These are phyloP conservation scores for Meiosimyza platycephala DNA, from an alignment of 2,888 invertebrate genomes.

Conservation along the genomic window DNA sequence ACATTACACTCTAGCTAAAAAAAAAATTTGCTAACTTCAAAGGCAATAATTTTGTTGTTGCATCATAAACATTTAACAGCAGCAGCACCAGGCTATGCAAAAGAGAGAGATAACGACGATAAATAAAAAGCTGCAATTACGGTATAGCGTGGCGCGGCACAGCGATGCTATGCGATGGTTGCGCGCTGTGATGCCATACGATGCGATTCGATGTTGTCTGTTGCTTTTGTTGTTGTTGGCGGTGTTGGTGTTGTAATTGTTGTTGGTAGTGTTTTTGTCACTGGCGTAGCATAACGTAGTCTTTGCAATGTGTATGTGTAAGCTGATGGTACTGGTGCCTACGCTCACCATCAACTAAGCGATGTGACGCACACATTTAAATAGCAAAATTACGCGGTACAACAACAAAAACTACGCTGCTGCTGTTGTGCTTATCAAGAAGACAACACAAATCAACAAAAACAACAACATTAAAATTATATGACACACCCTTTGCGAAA, in stretches of 20 bases:
- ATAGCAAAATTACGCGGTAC: constrained; percentile 20
- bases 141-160: neutral
- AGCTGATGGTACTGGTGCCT: neutral
- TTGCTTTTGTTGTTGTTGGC: neutral
- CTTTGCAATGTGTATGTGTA: neutral
- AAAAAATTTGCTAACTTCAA: too few species aligned
- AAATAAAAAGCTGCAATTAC: constrained; percentile 19
- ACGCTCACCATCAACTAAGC: neutral
- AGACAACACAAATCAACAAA: constrained; percentile 15
- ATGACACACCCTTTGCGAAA: constrained; percentile 28
- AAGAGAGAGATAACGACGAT: constrained; percentile 27
- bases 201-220: too few species aligned
- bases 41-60: neutral
- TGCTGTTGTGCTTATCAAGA: constrained; percentile 8
- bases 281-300: neutral
- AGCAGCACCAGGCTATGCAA: constrained; percentile 5
- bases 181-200: too few species aligned
- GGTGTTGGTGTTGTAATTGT: constrained; percentile 12
- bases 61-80: constrained; percentile 8
- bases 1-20: too few species aligned
- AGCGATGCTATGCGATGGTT: neutral
- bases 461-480: constrained; percentile 9
- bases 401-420: neutral
- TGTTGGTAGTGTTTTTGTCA: constrained; percentile 7
- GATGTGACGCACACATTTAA: constrained; percentile 23